Evolutionary conservation across 2,113 vertebrate genomes (phyloP).

Genomic region (Eurypyga helias): DNA sequence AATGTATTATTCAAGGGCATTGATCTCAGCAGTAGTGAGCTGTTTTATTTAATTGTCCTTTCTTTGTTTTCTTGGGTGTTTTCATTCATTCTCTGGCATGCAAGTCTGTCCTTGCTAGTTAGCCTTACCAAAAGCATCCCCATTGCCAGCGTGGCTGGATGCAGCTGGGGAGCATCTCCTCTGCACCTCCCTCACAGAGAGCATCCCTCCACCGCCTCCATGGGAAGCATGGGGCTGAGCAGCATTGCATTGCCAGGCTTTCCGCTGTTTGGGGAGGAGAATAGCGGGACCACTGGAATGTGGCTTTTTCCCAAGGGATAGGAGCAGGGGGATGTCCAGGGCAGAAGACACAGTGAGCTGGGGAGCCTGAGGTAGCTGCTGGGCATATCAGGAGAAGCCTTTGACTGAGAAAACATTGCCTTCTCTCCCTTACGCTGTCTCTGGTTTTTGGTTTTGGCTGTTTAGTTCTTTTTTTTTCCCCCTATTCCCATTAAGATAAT

Average conservation of each 20-base stretch:
- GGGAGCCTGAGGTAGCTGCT: background rate
- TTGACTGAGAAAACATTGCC: background rate
- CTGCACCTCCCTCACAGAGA: background rate
- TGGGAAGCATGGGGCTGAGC: background rate
- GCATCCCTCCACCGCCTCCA: fast-evolving
- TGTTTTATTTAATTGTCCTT: background rate
- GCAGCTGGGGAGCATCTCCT: fast-evolving
- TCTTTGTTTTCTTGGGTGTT: background rate
- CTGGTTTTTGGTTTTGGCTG: too few species aligned
- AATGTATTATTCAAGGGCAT: background rate
- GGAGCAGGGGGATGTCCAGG: background rate
- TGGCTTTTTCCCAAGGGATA: background rate
- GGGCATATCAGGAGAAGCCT: background rate
- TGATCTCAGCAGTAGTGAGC: background rate
- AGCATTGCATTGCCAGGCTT: fast-evolving
- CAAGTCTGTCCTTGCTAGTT: background rate
- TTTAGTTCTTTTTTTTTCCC: background rate
- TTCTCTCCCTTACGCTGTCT: background rate
- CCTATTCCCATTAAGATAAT: background rate
- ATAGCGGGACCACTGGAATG: fast-evolving
- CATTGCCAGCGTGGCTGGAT: background rate
- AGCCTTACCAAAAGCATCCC: too few species aligned
- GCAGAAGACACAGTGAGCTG: background rate
- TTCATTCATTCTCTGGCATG: background rate
- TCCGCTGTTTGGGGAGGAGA: background rate